phyloP scores from a whole-genome alignment of 2,797 vertebrate species.

The Sebastiscus albofasciatus region DNA sequence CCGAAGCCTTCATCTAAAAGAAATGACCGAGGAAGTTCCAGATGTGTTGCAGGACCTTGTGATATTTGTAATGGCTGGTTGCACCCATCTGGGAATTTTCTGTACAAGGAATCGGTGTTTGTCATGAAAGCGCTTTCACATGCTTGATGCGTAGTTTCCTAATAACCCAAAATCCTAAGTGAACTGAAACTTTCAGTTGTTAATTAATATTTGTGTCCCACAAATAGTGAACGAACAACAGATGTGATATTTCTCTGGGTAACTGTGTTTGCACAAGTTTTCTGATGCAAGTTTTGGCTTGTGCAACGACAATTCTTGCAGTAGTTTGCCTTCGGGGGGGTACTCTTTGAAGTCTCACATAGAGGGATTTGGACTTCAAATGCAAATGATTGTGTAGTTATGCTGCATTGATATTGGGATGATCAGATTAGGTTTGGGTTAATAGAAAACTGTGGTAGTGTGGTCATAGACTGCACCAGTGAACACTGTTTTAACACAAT shows the following conservation, averaged over 20 bases:
- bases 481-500: not conserved
- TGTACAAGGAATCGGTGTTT: slow-evolving; percentile 39
- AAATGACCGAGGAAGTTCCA: slow-evolving; percentile 20
- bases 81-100: slow-evolving; percentile 62
- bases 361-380: not conserved
- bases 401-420: not conserved
- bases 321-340: slow-evolving; percentile 32
- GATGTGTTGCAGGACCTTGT: slow-evolving; percentile 67
- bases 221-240: not conserved
- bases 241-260: not conserved
- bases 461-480: not conserved
- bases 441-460: not conserved
- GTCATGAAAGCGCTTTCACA: slow-evolving; percentile 25
- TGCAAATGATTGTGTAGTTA: not conserved
- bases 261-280: slow-evolving; percentile 8
- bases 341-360: slow-evolving; percentile 5
- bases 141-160: not conserved
- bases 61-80: slow-evolving; percentile 69
- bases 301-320: slow-evolving; percentile 13
- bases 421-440: not conserved
- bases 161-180: not conserved
- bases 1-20: not conserved
- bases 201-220: not conserved
- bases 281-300: slow-evolving; percentile 44
- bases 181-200: not conserved